Conservation (phyloP, 2,113 vertebrate species). For the Poeciliopsis prolifica region DNA sequence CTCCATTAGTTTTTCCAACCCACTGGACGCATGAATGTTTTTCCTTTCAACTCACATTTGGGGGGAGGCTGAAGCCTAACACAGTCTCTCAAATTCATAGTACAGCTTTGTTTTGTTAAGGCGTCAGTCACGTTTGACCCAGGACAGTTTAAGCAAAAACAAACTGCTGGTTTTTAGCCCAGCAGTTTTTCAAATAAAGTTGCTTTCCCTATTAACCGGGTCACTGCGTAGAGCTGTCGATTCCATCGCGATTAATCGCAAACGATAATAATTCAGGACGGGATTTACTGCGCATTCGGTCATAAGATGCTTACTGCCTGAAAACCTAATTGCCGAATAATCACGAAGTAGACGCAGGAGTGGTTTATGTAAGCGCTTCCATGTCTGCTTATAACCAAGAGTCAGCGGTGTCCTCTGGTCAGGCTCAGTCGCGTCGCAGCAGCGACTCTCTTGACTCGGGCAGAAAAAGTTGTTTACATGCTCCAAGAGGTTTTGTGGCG, state of each 20-base stretch:
- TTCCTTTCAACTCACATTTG: too few relatives aligned
- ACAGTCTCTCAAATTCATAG: too few relatives aligned
- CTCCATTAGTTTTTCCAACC: too few relatives aligned
- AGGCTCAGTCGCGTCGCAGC: background rate
- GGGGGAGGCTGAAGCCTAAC: too few relatives aligned
- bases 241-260: background rate
- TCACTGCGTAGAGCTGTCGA: background rate
- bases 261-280: background rate
- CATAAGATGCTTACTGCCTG: background rate
- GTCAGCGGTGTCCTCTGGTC: background rate
- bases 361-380: background rate
- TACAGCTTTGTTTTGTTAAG: too few relatives aligned
- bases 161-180: background rate
- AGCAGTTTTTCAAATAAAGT: background rate
- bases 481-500: background rate
- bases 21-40: too few relatives aligned
- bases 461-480: background rate
- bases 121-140: too few relatives aligned
- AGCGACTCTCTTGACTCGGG: background rate
- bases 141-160: too few relatives aligned
- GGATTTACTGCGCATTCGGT: background rate
- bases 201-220: background rate
- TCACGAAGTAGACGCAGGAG: background rate
- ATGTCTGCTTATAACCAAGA: background rate
- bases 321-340: background rate